Base-by-base conservation (phyloP, 2,113 vertebrate species). In the Sitta europaea region DNA sequence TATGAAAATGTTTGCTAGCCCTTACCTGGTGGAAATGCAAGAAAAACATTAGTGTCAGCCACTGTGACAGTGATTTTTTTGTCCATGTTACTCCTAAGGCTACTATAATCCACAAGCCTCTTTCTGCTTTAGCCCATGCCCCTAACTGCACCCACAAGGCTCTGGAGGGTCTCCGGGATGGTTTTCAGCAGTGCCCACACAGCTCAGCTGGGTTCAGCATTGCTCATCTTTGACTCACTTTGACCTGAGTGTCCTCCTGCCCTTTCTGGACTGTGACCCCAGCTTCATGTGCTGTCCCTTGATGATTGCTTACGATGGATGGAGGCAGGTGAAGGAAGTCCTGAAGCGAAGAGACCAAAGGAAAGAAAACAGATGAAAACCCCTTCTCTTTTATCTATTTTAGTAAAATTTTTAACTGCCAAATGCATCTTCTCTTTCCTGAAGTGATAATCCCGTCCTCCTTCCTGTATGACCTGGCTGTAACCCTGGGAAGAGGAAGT, bases 341-440 rank as follows among this genome's bases (percentile, higher is more conserved):
- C 66, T n/a, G n/a, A n/a, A n/a, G n/a, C n/a, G n/a, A n/a, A 84
- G 63, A 83, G 66, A 51, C 55, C 5, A 15, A 90, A 84, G 66
- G 54, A 55, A 90, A 86, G 73, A 87, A 84, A 88, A 35, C 2
- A 10, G 48, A 75, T 73, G 42, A 94, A 91, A 97, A 96, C 94
- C 28, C 42, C 55, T 94, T 96, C 88, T 85, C 92, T 97, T 98
- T 97, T 75, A 96, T 98, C 97, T 98, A 84, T 96, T 98, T 97
- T 95, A 86, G 96, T 96, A 94, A 95, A 96, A 96, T 67, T 70
- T 91, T 55, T 88, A 96, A 91, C 83, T 67, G 71, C 79, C 96
- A 97, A 96, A 98, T 91, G 94, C 86, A 90, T 94, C 91, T 94
- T 94, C 87, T 96, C 90, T 97, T 97, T 98, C 97, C 97, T 98